Base-by-base conservation (phyloP, 2,113 vertebrate species). In the Heteronetta atricapilla region DNA sequence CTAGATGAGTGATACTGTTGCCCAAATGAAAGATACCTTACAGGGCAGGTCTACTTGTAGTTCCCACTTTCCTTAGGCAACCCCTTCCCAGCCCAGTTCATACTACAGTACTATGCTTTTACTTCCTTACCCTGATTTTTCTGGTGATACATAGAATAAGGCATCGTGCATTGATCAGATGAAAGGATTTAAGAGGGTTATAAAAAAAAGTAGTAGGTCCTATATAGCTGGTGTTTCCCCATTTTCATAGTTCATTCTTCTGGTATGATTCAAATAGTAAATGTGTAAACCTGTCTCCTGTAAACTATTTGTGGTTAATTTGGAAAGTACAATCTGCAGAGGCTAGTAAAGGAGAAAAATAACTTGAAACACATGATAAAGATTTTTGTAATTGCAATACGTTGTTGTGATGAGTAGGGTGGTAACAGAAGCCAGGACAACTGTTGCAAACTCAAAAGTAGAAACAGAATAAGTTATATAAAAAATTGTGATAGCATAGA, bases 131-230 rank as follows among this genome's bases (percentile, higher is more conserved):
- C 14, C 13, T 29, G 77, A 70, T 29, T 70, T 46, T 89, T 74
- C 36, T 70, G 36, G 28, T 77, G n/a, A 36, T 5, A 5, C 0
- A 0, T 14, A 19, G 58, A 12, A 26, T 52, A 20, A 13, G 17
- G 10, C 79, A n/a, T 31, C 42, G 31, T 25, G 59, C n/a, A 14
- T 11, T 90, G 68, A 11, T 50, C 4, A 4, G 34, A 64, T 80
- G 53, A 74, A 36, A 80, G 21, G 34, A 36, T 80, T 93, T 89
- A 48, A 29, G 31, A 73, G 48, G 8, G 36, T 3, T 62, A 28
- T 33, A 74, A 52, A 58, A 58, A 77, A 31, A 55, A 22, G 5
- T 74, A 22, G 5, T 78, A 8, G 58, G 20, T 34, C 15, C 34
- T 68, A 0, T n/a, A 11, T 46, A 52, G 42, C 6, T 94, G 46